Evolutionary conservation across 2,113 vertebrate genomes (phyloP), one percentile per base, ranked within the genome.

Genomic region (Penelope pileata): DNA sequence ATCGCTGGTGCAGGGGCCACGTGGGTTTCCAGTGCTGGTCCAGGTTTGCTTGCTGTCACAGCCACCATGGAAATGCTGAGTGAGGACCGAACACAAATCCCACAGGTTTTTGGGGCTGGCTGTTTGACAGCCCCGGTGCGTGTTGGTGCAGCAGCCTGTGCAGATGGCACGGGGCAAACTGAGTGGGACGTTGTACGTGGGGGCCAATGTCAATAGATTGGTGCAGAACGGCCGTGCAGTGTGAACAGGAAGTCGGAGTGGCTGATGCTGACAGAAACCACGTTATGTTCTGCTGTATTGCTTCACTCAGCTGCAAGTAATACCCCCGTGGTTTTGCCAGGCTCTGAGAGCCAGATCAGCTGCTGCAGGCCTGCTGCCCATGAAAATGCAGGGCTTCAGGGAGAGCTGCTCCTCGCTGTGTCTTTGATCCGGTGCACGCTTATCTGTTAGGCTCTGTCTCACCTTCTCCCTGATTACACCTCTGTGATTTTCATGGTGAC

Each of bases 191-290:
- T 95, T 93, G 86, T 62, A 7, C 12, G 24, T 59, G 40, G 12
- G 69, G 77, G 93, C 96, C 96, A 97, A 95, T 32, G 56, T 83
- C 97, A 97, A 96, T 96, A 94, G 34, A 74, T 91, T 54, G 87
- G 51, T 16, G n/a, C 23, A 48, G 26, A 63, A 22, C 56, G 30
- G 36, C 64, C 67, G 29, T 5, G 10, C 51, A 26, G 67, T 16
- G 7, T 9, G 51, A 67, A 88, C 91, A 29, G 67, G 93, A 96
- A 96, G 90, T 34, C 84, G 51, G 63, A 87, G 94, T 88, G 91
- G 83, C 88, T 91, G 94, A 69, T 93, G 94, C 88, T 96, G 97
- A 97, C 96, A 96, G 89, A 97, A 97, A 92, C 94, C 96, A 97
- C 43, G 83, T 67, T 87, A 69, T 2, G 5, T 88, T 88, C 95